phyloP scores from a whole-genome alignment of 2,888 invertebrate species.

The Abscondita cerata region DNA sequence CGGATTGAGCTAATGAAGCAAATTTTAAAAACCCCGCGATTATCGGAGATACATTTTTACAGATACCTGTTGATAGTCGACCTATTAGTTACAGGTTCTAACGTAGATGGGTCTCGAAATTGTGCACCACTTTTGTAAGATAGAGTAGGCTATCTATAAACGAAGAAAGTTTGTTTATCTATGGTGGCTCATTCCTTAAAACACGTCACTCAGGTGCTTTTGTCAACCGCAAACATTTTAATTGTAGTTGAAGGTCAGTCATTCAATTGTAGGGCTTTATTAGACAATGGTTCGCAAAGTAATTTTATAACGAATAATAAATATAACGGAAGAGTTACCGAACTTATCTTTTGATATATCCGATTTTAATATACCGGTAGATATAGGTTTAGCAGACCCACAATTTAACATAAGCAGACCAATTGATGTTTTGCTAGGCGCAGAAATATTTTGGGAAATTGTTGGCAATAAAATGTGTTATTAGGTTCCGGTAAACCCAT shows the following conservation, averaged over 20 bases:
- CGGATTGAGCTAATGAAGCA: too few species aligned
- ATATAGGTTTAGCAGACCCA: not conserved
- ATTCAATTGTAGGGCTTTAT: not conserved
- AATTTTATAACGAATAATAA: not conserved
- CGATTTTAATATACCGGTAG: not conserved
- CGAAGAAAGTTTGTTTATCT: too few species aligned
- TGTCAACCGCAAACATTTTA: too few species aligned
- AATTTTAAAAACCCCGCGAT: too few species aligned
- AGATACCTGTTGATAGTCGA: too few species aligned
- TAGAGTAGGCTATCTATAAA: too few species aligned
- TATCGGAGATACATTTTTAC: too few species aligned
- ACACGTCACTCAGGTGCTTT: too few species aligned
- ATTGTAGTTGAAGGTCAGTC: not conserved
- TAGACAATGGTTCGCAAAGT: not conserved
- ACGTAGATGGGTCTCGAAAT: too few species aligned
- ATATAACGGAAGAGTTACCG: not conserved
- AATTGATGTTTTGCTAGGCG: slow-evolving; percentile 5
- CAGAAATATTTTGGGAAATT: slow-evolving; percentile 19
- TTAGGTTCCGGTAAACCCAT: slow-evolving; percentile 13
- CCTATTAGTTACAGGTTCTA: too few species aligned
- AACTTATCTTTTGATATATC: not conserved
- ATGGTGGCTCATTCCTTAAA: too few species aligned
- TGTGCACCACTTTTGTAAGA: too few species aligned
- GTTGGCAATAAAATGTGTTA: slow-evolving; percentile 9
- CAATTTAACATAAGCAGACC: not conserved